phyloP scores from a whole-genome alignment of 2,888 invertebrate genomes.

The Lycia hirtaria region DNA sequence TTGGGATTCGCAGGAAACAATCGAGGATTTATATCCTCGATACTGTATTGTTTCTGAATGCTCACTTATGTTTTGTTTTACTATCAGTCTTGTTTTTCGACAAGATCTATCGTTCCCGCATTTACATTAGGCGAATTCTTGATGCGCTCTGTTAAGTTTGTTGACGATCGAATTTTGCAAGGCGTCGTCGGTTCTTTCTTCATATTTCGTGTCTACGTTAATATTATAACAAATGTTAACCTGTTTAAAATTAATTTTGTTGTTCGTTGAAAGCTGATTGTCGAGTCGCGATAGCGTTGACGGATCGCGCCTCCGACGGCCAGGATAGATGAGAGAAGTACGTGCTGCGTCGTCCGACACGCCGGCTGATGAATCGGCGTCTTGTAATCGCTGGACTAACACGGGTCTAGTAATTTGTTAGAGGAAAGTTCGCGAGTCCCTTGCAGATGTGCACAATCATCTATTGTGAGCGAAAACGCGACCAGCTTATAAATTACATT shows the following conservation, averaged over 20 bases:
- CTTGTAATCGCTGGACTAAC: slow-evolving; percentile 81
- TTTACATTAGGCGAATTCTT: slow-evolving; percentile 36
- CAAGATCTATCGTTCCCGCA: slow-evolving; percentile 35
- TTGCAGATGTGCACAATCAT: slow-evolving; percentile 72
- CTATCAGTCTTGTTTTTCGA: slow-evolving; percentile 42
- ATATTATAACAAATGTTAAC: slow-evolving; percentile 14
- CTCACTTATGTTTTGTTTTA: slow-evolving; percentile 50
- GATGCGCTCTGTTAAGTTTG: slow-evolving; percentile 37
- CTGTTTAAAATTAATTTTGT: slow-evolving; percentile 68
- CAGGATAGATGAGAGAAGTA: slow-evolving; percentile 75
- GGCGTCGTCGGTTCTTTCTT: background rate
- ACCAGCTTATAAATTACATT: slow-evolving; percentile 48
- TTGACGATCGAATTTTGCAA: slow-evolving; percentile 25
- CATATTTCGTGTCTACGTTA: background rate
- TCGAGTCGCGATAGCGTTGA: slow-evolving; percentile 73
- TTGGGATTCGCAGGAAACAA: slow-evolving; percentile 55
- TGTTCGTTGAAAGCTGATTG: slow-evolving; percentile 62
- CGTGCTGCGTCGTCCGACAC: slow-evolving; percentile 71
- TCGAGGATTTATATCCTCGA: slow-evolving; percentile 59
- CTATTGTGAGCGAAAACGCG: slow-evolving; percentile 59
- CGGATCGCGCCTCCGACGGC: slow-evolving; percentile 72
- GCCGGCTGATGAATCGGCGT: slow-evolving; percentile 75
- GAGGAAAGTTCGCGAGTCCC: slow-evolving; percentile 59
- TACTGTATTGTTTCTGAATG: slow-evolving; percentile 58
- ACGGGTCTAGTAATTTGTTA: slow-evolving; percentile 76